phyloP scores from a whole-genome alignment of 2,888 invertebrate species.

The Pseudococcus viburni region DNA sequence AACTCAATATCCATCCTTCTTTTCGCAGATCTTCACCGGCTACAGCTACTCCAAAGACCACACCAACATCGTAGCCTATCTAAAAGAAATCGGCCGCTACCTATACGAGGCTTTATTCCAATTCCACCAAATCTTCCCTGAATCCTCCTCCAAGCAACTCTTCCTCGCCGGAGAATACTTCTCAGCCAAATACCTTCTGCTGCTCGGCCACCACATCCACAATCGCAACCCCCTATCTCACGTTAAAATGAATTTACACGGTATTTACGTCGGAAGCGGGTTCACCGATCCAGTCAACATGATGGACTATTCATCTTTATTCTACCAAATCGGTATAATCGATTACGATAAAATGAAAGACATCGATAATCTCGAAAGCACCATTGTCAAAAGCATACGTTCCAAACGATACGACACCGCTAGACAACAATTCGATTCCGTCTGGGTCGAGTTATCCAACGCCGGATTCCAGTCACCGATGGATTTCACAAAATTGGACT shows the following conservation, averaged over 20 bases:
- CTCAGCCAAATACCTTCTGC: constrained; percentile 30
- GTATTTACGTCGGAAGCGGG: constrained; percentile 42
- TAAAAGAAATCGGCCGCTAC: background rate
- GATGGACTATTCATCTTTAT: constrained; percentile 19
- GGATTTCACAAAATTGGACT: constrained; percentile 12
- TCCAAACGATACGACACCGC: constrained; percentile 51
- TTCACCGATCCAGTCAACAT: constrained; percentile 32
- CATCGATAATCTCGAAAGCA: background rate
- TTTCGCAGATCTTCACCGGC: constrained; percentile 42
- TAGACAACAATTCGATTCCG: constrained; percentile 19
- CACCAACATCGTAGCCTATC: background rate
- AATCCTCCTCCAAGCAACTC: background rate
- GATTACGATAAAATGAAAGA: constrained; percentile 51
- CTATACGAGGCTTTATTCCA: constrained; percentile 41
- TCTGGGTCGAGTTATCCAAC: constrained; percentile 21
- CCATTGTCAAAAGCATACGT: constrained; percentile 29
- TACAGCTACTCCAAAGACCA: constrained; percentile 35
- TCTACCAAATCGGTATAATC: constrained; percentile 58
- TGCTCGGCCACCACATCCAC: constrained; percentile 34
- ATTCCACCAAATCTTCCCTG: constrained; percentile 43
- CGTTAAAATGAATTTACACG: constrained; percentile 43
- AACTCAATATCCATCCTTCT: too few species aligned
- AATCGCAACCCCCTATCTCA: constrained; percentile 18
- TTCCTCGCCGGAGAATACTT: constrained; percentile 49
- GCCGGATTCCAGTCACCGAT: background rate